Percentiles rank a stretch among this genome's conserved stretches.
Conservation (phyloP, 2,113 vertebrate species). For the Columba janthina region DNA sequence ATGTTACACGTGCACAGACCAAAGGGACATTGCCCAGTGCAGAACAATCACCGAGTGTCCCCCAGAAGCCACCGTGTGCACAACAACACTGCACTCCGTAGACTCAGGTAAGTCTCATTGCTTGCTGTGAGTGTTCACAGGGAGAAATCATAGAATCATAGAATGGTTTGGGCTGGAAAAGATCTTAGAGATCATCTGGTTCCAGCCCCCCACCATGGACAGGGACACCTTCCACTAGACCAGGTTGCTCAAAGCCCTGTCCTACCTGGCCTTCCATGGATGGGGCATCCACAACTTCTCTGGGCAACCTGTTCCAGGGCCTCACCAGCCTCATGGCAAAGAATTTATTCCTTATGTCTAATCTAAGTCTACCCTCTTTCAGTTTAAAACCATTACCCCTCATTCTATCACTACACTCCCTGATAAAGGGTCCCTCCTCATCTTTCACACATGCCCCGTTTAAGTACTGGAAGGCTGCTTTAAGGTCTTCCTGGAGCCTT, state of each 20-base stretch:
- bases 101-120: background rate
- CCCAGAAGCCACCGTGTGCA: background rate
- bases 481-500: background rate
- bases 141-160: background rate
- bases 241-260: accelerated
- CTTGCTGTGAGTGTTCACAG: accelerated
- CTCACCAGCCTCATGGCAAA: accelerated
- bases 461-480: accelerated
- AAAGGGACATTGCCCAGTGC: slow-evolving; percentile 6
- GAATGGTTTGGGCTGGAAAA: background rate
- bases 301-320: accelerated
- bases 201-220: accelerated
- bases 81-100: background rate
- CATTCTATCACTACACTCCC: accelerated
- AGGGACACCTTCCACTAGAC: accelerated
- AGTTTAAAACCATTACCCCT: background rate
- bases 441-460: no score
- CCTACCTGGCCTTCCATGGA: accelerated
- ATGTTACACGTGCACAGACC: slow-evolving; percentile 42
- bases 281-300: background rate
- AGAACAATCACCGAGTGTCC: background rate
- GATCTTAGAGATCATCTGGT: accelerated
- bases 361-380: accelerated
- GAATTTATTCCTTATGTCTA: background rate
- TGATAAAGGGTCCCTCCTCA: accelerated